These are phyloP conservation scores for Hydrotaea cyrtoneurina DNA, from an alignment of 2,888 invertebrate genomes.

Conservation along the genomic window DNA sequence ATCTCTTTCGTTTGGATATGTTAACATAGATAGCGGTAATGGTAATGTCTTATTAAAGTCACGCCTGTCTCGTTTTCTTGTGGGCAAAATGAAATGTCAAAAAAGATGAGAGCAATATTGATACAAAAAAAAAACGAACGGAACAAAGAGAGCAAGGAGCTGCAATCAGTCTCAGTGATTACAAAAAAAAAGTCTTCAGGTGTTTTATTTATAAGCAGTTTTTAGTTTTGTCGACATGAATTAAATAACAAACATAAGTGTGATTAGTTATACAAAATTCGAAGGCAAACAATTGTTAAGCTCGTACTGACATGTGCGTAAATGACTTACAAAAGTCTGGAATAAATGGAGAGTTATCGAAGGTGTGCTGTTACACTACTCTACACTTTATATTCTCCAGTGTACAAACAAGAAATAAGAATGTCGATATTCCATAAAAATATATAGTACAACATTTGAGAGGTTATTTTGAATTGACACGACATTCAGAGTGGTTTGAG, in stretches of 20 bases:
- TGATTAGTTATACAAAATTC: neutral
- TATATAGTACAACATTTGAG: too few species aligned
- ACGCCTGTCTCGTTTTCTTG: slow-evolving; percentile 60
- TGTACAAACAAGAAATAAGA: too few species aligned
- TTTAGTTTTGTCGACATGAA: slow-evolving; percentile 25
- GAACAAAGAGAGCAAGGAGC: slow-evolving; percentile 4
- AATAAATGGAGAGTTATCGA: neutral
- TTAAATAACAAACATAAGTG: slow-evolving; percentile 30
- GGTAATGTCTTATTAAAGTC: slow-evolving; percentile 47
- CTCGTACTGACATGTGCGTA: neutral
- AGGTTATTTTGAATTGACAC: too few species aligned
- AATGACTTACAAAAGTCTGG: too few species aligned
- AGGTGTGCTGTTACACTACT: too few species aligned
- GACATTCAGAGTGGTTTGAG: too few species aligned
- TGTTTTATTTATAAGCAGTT: slow-evolving; percentile 21
- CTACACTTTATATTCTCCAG: too few species aligned
- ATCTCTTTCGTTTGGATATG: slow-evolving; percentile 50
- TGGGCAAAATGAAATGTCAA: slow-evolving; percentile 63
- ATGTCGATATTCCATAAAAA: too few species aligned
- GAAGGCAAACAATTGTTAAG: neutral
- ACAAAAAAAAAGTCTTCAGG: slow-evolving; percentile 25
- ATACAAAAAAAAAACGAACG: slow-evolving; percentile 8
- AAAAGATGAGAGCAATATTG: slow-evolving; percentile 36
- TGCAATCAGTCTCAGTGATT: slow-evolving; percentile 9
- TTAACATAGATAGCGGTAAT: slow-evolving; percentile 44